A percentile compares a stretch with the other conserved stretches of the same genome.
Conservation (phyloP, 2,888 invertebrate genomes). For the Zaprionus lineosus region DNA sequence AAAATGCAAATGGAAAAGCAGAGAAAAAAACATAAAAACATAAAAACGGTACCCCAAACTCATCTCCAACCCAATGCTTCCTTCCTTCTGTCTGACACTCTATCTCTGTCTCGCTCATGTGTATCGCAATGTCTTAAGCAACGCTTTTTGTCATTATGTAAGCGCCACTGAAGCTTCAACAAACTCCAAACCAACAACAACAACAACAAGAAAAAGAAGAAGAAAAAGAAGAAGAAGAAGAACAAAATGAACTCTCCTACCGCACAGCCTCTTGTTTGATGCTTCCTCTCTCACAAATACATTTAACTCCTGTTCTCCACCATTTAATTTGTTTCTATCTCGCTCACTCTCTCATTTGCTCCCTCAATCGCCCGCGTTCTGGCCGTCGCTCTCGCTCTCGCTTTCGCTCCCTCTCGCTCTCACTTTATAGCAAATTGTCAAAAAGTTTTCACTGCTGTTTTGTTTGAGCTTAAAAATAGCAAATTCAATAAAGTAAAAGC, state of each 20-base stretch:
- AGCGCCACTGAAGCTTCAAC: slow-evolving; percentile 14
- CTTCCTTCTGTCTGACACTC: neutral
- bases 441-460: slow-evolving; percentile 22
- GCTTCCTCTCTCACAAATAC: too few species aligned
- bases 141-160: slow-evolving; percentile 37
- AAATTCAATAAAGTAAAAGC: slow-evolving; percentile 55
- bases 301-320: neutral
- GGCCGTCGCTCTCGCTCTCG: neutral
- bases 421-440: slow-evolving; percentile 29
- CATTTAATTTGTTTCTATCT: neutral
- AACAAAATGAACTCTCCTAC: too few species aligned
- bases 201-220: too few species aligned
- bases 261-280: slow-evolving; percentile 4
- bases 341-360: neutral
- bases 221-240: too few species aligned
- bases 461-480: slow-evolving; percentile 28
- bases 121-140: slow-evolving; percentile 27
- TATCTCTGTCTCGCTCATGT: too few species aligned
- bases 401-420: neutral
- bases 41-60: slow-evolving; percentile 16
- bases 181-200: slow-evolving; percentile 12
- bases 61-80: neutral
- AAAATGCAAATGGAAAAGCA: neutral
- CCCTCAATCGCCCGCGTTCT: neutral
- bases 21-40: slow-evolving; percentile 14